Conservation (phyloP, 2,113 vertebrate species). For the Thalassoma bifasciatum region DNA sequence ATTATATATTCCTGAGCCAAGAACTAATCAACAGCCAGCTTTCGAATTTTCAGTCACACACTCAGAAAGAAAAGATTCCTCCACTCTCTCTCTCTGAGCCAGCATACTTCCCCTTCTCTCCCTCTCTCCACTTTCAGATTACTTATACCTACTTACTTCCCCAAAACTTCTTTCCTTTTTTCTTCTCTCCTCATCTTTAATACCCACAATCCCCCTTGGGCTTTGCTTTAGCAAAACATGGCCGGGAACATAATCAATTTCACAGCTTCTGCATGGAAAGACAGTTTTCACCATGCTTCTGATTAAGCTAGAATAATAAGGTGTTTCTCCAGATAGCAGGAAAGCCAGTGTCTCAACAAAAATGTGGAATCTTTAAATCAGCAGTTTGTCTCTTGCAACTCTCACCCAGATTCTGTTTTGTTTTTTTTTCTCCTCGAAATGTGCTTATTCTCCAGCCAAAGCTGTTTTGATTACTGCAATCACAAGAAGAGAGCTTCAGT, state of each 20-base stretch:
- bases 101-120: constrained; percentile 12
- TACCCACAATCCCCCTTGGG: constrained; percentile 76
- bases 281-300: constrained; percentile 69
- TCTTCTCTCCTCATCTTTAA: constrained; percentile 49
- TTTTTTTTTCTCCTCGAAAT: background rate
- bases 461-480: constrained; percentile 7
- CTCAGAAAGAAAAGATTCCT: constrained; percentile 41
- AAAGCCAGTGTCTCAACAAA: constrained; percentile 43
- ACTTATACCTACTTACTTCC: too few relatives aligned
- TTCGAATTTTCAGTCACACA: constrained; percentile 31
- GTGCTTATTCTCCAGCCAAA: background rate
- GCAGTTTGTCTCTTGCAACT: constrained; percentile 27
- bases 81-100: constrained; percentile 16
- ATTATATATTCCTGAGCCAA: constrained; percentile 22
- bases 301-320: constrained; percentile 76
- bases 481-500: background rate
- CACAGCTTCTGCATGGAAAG: constrained; percentile 77
- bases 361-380: constrained; percentile 16
- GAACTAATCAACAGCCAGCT: constrained; percentile 34
- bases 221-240: constrained; percentile 72
- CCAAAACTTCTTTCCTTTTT: too few relatives aligned
- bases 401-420: background rate
- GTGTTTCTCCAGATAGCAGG: constrained; percentile 57
- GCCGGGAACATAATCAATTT: constrained; percentile 79
- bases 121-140: constrained; percentile 10